Conservation (phyloP, 2,797 vertebrate genomes). For the Acanthiza pusilla region DNA sequence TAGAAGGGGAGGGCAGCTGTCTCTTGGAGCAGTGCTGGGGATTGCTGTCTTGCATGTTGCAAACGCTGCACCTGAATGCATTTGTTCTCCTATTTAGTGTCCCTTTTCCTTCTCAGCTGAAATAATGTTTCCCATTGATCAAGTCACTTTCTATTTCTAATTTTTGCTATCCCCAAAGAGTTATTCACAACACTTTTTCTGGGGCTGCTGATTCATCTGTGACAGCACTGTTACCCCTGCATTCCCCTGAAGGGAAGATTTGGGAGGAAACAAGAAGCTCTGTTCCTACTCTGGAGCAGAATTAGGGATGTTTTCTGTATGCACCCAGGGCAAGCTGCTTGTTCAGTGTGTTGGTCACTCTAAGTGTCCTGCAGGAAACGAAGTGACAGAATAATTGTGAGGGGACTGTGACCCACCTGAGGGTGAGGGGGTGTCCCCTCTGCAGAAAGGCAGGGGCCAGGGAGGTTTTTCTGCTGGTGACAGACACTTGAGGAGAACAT, state of each 20-base stretch:
- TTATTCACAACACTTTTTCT: background rate
- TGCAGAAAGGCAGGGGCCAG: background rate
- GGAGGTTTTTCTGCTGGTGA: background rate
- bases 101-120: background rate
- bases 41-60: background rate
- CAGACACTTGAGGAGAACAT: background rate
- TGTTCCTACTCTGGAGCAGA: background rate
- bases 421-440: accelerated
- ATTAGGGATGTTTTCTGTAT: background rate
- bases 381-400: background rate
- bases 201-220: background rate
- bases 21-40: background rate
- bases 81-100: background rate
- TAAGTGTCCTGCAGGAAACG: background rate
- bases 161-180: background rate
- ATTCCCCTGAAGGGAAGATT: background rate
- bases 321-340: background rate
- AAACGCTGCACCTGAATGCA: background rate
- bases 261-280: background rate
- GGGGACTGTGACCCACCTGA: background rate
- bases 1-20: background rate
- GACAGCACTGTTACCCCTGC: background rate
- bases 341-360: background rate
- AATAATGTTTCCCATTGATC: background rate
- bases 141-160: background rate